Percentiles rank a stretch among this genome's conserved stretches.
Evolutionary conservation across 1,140 invertebrate species (phyloP).

Genomic region (Sarcophaga peregrina): DNA sequence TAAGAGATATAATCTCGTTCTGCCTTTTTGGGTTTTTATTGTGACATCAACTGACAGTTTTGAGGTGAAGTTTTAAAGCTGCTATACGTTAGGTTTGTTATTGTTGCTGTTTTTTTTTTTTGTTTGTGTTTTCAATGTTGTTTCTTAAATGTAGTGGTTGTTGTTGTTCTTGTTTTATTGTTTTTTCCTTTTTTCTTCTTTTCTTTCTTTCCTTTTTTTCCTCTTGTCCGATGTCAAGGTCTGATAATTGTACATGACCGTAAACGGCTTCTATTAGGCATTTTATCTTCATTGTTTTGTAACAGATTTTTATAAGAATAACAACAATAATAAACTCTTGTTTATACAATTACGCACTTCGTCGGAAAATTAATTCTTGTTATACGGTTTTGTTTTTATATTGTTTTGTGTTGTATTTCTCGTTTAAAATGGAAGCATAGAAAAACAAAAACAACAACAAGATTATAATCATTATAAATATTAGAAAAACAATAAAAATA

Average conservation of each 20-base stretch:
- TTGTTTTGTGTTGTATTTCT: background rate
- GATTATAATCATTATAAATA: too few relatives aligned
- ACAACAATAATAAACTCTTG: background rate
- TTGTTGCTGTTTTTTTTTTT: background rate
- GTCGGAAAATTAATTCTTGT: background rate
- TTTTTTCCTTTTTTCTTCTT: background rate
- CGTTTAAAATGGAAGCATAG: background rate
- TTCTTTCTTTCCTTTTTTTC: background rate
- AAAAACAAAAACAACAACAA: too few relatives aligned
- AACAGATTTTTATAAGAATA: slow-evolving; percentile 5
- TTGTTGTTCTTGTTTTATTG: background rate
- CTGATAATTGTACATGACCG: slow-evolving; percentile 17
- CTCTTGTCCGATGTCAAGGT: slow-evolving; percentile 14
- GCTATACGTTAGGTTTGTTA: background rate
- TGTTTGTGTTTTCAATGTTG: background rate
- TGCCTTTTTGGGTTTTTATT: background rate
- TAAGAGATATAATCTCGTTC: background rate
- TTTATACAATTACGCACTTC: background rate
- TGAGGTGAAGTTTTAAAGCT: slow-evolving; percentile 10
- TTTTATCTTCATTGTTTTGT: background rate
- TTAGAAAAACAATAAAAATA: too few relatives aligned
- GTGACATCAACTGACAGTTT: background rate
- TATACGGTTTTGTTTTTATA: background rate
- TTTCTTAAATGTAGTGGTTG: background rate
- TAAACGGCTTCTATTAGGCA: background rate